Evolutionary conservation across 2,113 vertebrate species (phyloP), one percentile per base, ranked within the genome.

Genomic region (Sclerurus mexicanus): DNA sequence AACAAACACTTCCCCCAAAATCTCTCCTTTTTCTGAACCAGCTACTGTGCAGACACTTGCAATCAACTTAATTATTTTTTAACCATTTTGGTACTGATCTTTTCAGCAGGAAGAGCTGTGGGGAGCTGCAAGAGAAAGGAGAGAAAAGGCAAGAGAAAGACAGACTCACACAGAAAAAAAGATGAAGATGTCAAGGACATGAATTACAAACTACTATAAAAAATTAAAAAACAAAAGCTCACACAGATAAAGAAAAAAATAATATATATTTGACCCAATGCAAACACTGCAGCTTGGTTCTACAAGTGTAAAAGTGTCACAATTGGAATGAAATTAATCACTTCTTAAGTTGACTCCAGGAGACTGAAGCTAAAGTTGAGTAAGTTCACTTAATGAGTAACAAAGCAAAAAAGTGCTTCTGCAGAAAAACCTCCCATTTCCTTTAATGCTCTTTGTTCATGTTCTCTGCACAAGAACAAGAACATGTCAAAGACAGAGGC

Each of bases 401-500:
- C 7, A 80, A n/a, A 71, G 25, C 3, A 40, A 56, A 53, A 42
- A 39, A 21, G 2, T 6, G 0, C 46, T 91, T 85, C 77, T 40
- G 22, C 55, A 82, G 44, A 79, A 88, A 64, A 10, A 1, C 3
- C 4, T 13, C 19, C 1, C 19, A 20, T 63, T 77, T 89, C 23
- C 18, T 85, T 74, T 35, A 53, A 53, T 20, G 24, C 9, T 72
- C 21, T 42, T 23, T 63, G 25, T 37, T 28, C 28, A 22, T 2
- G 6, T 49, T 7, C 25, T 46, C 63, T 14, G 3, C 30, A 83
- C 79, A 50, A 50, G 84, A 86, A 33, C 9, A 73, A 64, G 28
- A 81, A 52, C 46, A 46, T 1, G 2, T 27, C 25, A 64, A 79
- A 69, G 16, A 59, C 0, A 0, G 9, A 10, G 6, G 14, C 20